Percentiles rank a stretch among this genome's conserved stretches.
Evolutionary conservation across 23 tunicate species (phyloP).

Genomic region (Trididemnum miniatum): DNA sequence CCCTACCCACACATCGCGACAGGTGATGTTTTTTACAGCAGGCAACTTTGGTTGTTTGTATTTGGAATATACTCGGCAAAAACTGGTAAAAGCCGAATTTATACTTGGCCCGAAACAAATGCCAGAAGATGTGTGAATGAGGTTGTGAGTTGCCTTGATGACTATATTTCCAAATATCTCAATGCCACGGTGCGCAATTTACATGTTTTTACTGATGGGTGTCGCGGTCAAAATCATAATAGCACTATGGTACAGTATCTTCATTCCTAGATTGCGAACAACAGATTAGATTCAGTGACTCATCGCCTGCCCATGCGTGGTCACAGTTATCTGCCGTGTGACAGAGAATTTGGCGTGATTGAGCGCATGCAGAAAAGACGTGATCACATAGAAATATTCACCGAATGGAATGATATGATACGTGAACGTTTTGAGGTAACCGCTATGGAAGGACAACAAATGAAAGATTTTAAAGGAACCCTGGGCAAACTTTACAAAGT

Average conservation of each 20-base stretch:
- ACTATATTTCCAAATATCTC: background rate
- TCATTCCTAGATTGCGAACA: too few relatives aligned
- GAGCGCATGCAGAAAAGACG: conserved; percentile 34
- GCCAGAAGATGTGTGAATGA: conserved; percentile 7
- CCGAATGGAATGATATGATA: conserved; percentile 19
- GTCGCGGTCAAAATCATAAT: too few relatives aligned
- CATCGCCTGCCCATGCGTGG: too few relatives aligned
- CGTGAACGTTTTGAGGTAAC: conserved; percentile 19
- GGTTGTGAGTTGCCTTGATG: conserved; percentile 6
- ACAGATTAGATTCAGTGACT: too few relatives aligned
- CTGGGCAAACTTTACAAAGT: background rate
- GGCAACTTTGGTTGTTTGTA: conserved; percentile 14
- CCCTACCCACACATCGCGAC: conserved; percentile 25
- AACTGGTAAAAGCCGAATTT: conserved; percentile 24
- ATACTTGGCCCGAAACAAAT: conserved; percentile 14
- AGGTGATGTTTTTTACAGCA: conserved; percentile 23
- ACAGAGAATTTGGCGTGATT: conserved; percentile 13
- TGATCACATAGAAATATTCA: too few relatives aligned
- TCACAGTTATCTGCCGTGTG: too few relatives aligned
- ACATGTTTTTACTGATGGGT: conserved; percentile 14
- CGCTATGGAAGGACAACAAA: conserved; percentile 26
- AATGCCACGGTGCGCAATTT: conserved; percentile 10
- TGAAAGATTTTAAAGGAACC: background rate
- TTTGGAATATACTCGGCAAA: conserved; percentile 2
- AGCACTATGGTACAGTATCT: too few relatives aligned